Evolutionary conservation across 2,113 vertebrate species (phyloP).

Genomic region (Indicator maculatus): DNA sequence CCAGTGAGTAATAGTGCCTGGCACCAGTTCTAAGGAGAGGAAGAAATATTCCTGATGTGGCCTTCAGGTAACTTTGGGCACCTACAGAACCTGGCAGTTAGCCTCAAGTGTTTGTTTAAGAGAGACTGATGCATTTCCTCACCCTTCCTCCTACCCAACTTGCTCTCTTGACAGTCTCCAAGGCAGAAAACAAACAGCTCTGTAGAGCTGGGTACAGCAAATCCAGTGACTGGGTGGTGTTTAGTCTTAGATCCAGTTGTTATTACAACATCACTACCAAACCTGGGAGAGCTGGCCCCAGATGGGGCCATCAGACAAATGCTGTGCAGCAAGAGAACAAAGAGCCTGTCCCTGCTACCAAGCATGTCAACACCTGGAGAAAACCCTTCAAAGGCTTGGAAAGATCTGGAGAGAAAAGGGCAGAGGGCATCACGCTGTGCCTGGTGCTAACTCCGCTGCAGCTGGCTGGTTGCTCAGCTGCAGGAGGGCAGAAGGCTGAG

Average conservation of each 20-base stretch:
- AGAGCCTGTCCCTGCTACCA: not conserved
- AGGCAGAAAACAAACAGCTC: not conserved
- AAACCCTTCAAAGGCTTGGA: not conserved
- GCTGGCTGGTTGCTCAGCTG: not conserved
- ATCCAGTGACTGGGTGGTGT: not conserved
- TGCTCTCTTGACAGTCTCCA: not conserved
- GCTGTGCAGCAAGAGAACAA: not conserved
- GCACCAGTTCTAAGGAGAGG: not conserved
- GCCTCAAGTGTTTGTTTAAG: not conserved
- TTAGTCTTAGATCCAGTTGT: not conserved
- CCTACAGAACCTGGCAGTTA: not conserved
- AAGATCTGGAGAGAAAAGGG: not conserved
- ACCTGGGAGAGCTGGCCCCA: not conserved
- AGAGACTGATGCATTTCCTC: not conserved
- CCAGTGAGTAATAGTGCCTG: accelerated
- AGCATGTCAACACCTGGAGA: not conserved
- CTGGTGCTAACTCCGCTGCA: not conserved
- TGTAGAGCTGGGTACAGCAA: not conserved
- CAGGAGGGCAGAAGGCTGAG: not conserved
- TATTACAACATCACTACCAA: not conserved
- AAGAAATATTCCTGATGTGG: not conserved
- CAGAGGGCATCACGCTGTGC: not conserved
- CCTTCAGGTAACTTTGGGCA: not conserved
- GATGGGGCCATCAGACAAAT: not conserved
- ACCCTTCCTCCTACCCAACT: not conserved